These are phyloP conservation scores for Tyrannus savana DNA, from an alignment of 2,113 vertebrate genomes.

Conservation along the genomic window DNA sequence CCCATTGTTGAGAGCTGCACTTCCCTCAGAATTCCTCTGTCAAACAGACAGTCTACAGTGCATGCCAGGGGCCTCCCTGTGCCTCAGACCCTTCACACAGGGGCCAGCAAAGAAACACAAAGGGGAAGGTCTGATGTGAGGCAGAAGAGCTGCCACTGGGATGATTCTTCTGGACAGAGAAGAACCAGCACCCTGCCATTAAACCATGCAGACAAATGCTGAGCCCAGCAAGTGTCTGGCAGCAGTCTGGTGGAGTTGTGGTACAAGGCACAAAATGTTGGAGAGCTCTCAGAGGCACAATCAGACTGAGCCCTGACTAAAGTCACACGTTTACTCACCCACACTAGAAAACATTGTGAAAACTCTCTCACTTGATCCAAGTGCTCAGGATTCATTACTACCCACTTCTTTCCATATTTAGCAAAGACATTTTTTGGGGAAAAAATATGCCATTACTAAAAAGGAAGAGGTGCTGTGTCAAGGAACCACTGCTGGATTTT, in stretches of 20 bases:
- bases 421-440: background rate
- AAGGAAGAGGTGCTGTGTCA: background rate
- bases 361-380: background rate
- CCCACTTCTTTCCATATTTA: background rate
- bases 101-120: background rate
- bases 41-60: background rate
- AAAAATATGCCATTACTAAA: background rate
- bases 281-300: background rate
- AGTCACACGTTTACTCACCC: background rate
- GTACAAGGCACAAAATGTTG: background rate
- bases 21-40: background rate
- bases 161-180: background rate
- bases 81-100: background rate
- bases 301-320: background rate
- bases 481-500: background rate
- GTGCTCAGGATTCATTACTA: background rate
- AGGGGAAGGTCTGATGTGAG: background rate
- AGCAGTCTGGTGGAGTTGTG: background rate
- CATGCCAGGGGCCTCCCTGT: background rate
- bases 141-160: background rate
- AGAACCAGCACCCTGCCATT: background rate
- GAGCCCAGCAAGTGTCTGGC: too few relatives aligned
- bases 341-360: background rate
- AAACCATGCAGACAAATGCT: background rate
- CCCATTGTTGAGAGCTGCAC: background rate